Evolutionary conservation across 92 coral and sea anemone genomes (phyloP).

Genomic region (Blastomussa wellsi): DNA sequence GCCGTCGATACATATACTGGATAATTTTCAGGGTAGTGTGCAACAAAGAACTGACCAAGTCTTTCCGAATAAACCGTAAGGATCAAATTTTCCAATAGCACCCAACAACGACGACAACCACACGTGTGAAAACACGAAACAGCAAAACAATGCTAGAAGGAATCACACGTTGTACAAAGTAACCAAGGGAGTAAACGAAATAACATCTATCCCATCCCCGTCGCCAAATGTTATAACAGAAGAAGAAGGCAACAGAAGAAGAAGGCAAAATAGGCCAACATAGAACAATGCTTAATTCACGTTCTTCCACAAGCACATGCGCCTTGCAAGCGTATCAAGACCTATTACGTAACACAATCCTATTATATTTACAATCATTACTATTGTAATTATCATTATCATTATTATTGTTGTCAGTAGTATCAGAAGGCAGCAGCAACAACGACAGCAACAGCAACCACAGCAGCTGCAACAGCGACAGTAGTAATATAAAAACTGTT

Average conservation of each 20-base stretch:
- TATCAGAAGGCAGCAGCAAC: too few species aligned
- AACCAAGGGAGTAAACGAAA: conserved; percentile 17
- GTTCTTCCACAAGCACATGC: background rate
- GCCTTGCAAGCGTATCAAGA: background rate
- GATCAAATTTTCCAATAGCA: conserved; percentile 16
- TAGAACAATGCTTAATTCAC: background rate
- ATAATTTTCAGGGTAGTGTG: conserved; percentile 39
- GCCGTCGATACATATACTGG: conserved; percentile 34
- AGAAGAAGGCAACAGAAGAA: background rate
- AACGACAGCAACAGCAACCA: too few species aligned
- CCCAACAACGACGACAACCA: conserved; percentile 8
- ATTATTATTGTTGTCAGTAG: too few species aligned
- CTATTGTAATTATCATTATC: too few species aligned
- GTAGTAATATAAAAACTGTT: too few species aligned
- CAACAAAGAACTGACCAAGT: conserved; percentile 45
- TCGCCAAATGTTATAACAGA: background rate
- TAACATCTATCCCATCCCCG: conserved; percentile 8
- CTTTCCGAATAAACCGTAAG: conserved; percentile 29
- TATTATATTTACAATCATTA: too few species aligned
- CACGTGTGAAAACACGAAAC: conserved; percentile 13
- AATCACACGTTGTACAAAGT: conserved; percentile 12
- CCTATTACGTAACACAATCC: background rate
- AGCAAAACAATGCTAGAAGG: conserved; percentile 1
- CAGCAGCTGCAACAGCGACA: too few species aligned
- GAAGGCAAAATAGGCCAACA: background rate